Conservation (phyloP, 2,797 vertebrate species). For the Phrynocephalus forsythii region DNA sequence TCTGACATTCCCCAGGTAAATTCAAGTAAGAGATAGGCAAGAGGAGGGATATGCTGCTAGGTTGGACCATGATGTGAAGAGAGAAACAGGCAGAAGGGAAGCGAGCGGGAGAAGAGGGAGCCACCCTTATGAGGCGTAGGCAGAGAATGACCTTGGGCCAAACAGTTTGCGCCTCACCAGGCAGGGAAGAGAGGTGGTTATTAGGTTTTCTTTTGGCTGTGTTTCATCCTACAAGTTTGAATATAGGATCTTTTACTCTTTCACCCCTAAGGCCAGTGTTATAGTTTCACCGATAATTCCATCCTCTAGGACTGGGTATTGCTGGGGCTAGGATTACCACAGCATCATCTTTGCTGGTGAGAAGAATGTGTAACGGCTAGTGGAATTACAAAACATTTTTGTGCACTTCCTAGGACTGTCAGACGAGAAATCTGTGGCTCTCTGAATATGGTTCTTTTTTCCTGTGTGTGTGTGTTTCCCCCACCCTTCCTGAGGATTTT, state of each 20-base stretch:
- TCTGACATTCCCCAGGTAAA: not conserved
- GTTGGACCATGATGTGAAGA: not conserved
- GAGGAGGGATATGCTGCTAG: no score
- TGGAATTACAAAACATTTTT: not conserved
- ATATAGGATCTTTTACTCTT: not conserved
- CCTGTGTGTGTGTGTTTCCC: not conserved
- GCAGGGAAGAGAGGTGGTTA: not conserved
- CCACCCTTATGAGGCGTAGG: not conserved
- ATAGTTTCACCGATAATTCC: not conserved
- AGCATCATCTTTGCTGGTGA: not conserved
- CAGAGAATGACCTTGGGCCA: not conserved
- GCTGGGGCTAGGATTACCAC: not conserved
- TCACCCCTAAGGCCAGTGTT: not conserved
- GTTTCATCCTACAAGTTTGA: not conserved
- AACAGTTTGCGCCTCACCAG: not conserved
- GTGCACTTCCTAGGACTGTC: not conserved
- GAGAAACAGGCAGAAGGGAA: not conserved
- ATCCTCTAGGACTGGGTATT: not conserved
- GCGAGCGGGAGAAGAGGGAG: not conserved
- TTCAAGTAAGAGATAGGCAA: not conserved
- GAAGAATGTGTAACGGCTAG: not conserved
- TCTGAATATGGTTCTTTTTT: not conserved
- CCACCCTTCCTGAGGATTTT: conserved; percentile 10
- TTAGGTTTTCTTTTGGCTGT: not conserved
- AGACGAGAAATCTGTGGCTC: not conserved